Base-by-base conservation (phyloP, 2,113 vertebrate genomes). In the Carlito syrichta region DNA sequence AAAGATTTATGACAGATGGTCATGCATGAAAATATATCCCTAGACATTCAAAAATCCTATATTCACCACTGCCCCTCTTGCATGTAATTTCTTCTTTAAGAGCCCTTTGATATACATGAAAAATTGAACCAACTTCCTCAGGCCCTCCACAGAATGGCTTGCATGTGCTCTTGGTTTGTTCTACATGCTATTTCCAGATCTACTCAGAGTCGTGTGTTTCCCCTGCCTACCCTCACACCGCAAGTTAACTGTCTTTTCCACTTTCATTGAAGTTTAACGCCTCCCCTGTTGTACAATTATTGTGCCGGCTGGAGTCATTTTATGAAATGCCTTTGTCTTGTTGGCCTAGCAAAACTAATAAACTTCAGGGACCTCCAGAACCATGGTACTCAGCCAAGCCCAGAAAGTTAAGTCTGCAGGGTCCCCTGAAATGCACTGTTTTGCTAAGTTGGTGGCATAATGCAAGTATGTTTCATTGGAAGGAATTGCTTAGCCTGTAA, bases 321-420 rank as follows among this genome's bases (percentile, higher is more conserved):
- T 77, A 79, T 83, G 9, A 85, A 92, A 88, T 60, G 32, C 14
- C 77, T 92, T 82, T 89, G 40, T 77, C 68, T 62, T 81, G 45
- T 73, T 94, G 87, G 48, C 48, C 88, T 82, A 88, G 71, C 56
- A 96, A 94, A 92, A 88, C 86, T 68, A 96, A 96, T 58, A 76
- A 89, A 91, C 38, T 82, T 94, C 73, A 86, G 4, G 16, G 69
- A 95, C 68, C n/a, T 91, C 92, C 11, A 52, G 27, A 32, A 25
- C 52, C 81, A 38, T 52, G 50, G 27, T 17, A 90, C 22, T 56
- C 45, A 60, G 20, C 82, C 66, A 88, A 95, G 48, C 16, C 77
- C 30, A 45, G 48, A 88, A 93, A 95, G 86, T 43, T 54, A 81
- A 88, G 60, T 69, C 52, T 63, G 40, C 52, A 58, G 71, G 43